Conservation (phyloP, 2,888 invertebrate genomes). For the Drosophila stalkeri region DNA sequence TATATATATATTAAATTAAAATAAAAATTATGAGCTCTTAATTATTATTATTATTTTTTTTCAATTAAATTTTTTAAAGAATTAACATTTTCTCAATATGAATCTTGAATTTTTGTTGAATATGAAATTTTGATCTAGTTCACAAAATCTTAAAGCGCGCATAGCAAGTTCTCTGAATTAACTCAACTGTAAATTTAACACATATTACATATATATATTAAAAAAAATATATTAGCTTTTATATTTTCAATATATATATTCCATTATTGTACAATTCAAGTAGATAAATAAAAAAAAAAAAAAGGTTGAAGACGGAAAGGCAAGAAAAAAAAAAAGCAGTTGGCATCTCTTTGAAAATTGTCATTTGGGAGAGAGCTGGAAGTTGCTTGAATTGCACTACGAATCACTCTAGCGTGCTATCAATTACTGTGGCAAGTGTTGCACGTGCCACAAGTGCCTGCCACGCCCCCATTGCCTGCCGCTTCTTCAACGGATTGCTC, state of each 20-base stretch:
- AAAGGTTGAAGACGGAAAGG: neutral
- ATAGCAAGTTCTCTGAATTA: neutral
- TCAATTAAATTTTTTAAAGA: no score
- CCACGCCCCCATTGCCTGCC: constrained; percentile 9
- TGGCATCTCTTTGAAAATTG: constrained; percentile 48
- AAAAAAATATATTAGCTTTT: no score
- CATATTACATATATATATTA: neutral
- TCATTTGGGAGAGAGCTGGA: constrained; percentile 38
- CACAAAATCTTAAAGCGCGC: neutral
- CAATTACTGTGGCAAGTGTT: constrained; percentile 80
- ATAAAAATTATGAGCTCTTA: no score
- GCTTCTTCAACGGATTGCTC: constrained; percentile 53
- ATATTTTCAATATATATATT: neutral
- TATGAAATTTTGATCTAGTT: neutral
- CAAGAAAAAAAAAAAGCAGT: constrained; percentile 9
- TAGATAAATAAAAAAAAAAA: neutral
- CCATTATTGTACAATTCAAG: constrained; percentile 6
- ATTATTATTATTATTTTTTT: no score
- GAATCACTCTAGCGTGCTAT: constrained; percentile 80
- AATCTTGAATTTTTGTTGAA: no score
- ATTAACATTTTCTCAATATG: no score
- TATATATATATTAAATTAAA: no score
- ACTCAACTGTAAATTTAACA: neutral
- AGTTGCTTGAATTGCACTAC: constrained; percentile 64
- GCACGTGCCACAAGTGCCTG: constrained; percentile 62